A percentile compares a stretch with the other conserved stretches of the same genome.
phyloP scores from a whole-genome alignment of 2,797 vertebrate species.

The Thamnophis elegans region DNA sequence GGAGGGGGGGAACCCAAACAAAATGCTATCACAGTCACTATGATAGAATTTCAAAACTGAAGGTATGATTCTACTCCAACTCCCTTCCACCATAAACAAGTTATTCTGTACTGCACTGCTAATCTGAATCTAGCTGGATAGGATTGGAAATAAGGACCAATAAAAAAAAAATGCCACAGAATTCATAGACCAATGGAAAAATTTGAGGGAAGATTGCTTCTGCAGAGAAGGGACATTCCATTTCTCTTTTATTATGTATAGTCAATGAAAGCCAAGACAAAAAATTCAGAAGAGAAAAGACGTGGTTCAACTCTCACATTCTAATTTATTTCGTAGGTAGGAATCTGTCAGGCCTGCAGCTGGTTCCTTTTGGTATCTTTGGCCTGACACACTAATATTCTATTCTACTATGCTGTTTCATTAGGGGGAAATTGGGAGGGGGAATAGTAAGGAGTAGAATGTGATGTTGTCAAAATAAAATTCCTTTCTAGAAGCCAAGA shows the following conservation, averaged over 20 bases:
- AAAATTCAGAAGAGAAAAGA: neutral
- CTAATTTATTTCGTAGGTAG: neutral
- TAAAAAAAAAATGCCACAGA: neutral
- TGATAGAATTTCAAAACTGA: neutral
- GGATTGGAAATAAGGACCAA: neutral
- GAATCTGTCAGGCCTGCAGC: neutral
- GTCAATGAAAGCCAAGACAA: neutral
- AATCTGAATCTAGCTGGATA: neutral
- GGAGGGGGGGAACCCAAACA: accelerated
- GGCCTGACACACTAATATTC: too few relatives aligned
- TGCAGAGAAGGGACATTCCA: neutral
- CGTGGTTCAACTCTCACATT: neutral
- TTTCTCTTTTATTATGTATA: neutral
- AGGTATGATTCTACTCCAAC: neutral
- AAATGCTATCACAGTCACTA: neutral
- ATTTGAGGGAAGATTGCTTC: neutral
- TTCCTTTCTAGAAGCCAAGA: too few relatives aligned
- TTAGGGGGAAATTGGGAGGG: too few relatives aligned
- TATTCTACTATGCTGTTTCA: too few relatives aligned
- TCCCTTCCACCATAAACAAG: too few relatives aligned
- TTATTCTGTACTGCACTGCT: neutral
- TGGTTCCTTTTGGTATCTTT: too few relatives aligned
- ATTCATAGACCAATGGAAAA: neutral
- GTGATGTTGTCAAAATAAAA: too few relatives aligned
- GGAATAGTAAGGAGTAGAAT: too few relatives aligned